phyloP scores from a whole-genome alignment of 2,113 vertebrate genomes.

The Ardeotis arabs region DNA sequence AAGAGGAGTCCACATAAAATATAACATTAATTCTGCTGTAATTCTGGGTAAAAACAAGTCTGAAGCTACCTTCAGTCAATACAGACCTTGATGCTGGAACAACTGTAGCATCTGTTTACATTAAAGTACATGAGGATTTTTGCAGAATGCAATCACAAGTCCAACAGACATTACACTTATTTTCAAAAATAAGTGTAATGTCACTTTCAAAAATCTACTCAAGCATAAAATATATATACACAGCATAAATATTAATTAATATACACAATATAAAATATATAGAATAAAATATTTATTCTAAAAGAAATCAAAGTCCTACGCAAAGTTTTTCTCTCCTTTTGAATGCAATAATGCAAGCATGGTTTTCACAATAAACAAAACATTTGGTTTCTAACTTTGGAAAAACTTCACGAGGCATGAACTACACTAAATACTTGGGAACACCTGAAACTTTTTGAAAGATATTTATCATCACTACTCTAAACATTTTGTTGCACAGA shows the following conservation, averaged over 20 bases:
- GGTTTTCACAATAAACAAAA: neutral
- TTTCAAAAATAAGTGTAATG: neutral
- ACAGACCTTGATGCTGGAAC: neutral
- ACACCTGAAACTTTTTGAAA: neutral
- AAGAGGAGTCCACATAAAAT: neutral
- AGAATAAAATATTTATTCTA: neutral
- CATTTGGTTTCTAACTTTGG: neutral
- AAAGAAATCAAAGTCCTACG: neutral
- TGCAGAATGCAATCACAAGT: neutral
- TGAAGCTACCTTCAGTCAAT: neutral
- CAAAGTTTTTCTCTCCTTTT: neutral
- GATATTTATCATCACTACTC: neutral
- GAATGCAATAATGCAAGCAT: neutral
- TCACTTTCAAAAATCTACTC: neutral
- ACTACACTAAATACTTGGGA: neutral
- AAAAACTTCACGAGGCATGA: neutral
- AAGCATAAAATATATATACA: neutral
- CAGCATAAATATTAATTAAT: neutral
- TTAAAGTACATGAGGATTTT: neutral
- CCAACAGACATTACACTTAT: neutral
- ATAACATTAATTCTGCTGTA: neutral
- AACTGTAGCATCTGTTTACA: neutral
- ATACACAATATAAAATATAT: no score
- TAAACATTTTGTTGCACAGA: conserved; percentile 28
- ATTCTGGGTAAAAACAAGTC: neutral